Percentiles rank a stretch among this genome's conserved stretches.
These are phyloP conservation scores for Apodemus speciosus DNA, from an alignment of 2,113 vertebrate genomes.

Conservation along the genomic window DNA sequence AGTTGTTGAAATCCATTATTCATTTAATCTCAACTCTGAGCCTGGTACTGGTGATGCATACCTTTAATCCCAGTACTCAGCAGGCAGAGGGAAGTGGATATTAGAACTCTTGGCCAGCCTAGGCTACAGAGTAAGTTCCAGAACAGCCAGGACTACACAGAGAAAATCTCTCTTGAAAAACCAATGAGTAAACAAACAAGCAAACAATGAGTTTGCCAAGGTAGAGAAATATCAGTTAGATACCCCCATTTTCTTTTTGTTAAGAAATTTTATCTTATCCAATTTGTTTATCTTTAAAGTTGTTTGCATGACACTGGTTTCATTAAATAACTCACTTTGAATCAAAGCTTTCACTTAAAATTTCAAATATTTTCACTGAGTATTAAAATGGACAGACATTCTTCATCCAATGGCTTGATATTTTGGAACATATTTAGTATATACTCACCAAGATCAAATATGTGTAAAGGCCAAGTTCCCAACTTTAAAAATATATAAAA, in stretches of 20 bases:
- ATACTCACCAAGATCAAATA: not conserved
- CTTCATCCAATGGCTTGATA: not conserved
- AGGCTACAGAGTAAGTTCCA: not conserved
- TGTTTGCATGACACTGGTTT: not conserved
- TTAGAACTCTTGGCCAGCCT: not conserved
- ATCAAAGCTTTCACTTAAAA: not conserved
- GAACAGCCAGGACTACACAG: not conserved
- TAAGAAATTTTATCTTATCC: not conserved
- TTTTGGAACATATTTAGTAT: not conserved
- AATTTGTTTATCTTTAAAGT: not conserved
- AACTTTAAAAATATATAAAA: not conserved
- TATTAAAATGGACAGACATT: not conserved
- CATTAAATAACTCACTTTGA: not conserved
- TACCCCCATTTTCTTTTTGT: not conserved
- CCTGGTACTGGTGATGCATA: not conserved
- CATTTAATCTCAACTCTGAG: not conserved
- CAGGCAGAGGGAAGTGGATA: not conserved
- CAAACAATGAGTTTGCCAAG: not conserved
- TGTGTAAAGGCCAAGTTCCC: not conserved
- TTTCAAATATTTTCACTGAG: not conserved
- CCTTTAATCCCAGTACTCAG: not conserved
- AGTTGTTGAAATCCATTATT: constrained; percentile 27
- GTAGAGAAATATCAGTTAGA: not conserved
- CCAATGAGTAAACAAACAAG: not conserved
- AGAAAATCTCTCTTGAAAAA: not conserved